These are phyloP conservation scores for Tupaia chinensis DNA, from an alignment of 2,113 vertebrate genomes.

Conservation along the genomic window DNA sequence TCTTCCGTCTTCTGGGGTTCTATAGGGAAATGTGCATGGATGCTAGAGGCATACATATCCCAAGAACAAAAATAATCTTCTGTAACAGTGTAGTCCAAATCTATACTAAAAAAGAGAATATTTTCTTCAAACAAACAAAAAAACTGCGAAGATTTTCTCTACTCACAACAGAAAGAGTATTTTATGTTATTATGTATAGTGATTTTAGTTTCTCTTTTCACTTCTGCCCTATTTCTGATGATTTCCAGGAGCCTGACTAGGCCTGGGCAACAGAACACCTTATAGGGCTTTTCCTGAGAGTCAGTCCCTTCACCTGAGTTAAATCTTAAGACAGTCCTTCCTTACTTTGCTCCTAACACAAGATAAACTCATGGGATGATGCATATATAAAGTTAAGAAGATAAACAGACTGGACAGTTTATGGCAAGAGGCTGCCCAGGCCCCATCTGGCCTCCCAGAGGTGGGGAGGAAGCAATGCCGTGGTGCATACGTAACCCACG, in stretches of 20 bases:
- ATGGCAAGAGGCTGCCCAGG: background rate
- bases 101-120: constrained; percentile 20
- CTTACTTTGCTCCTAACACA: background rate
- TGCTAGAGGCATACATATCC: background rate
- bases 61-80: constrained; percentile 43
- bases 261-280: background rate
- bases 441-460: background rate
- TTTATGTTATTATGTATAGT: background rate
- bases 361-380: background rate
- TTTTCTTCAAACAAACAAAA: constrained; percentile 37
- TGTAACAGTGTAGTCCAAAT: background rate
- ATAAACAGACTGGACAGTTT: background rate
- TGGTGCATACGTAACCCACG: background rate
- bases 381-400: background rate
- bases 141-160: background rate
- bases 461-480: background rate
- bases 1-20: background rate
- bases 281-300: background rate
- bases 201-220: background rate
- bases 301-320: background rate
- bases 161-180: background rate
- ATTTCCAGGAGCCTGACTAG: background rate
- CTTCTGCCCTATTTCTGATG: background rate
- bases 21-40: background rate
- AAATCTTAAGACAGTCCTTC: background rate